These are phyloP conservation scores for Gymnorhina tibicen DNA, from an alignment of 2,113 vertebrate species.

Conservation along the genomic window DNA sequence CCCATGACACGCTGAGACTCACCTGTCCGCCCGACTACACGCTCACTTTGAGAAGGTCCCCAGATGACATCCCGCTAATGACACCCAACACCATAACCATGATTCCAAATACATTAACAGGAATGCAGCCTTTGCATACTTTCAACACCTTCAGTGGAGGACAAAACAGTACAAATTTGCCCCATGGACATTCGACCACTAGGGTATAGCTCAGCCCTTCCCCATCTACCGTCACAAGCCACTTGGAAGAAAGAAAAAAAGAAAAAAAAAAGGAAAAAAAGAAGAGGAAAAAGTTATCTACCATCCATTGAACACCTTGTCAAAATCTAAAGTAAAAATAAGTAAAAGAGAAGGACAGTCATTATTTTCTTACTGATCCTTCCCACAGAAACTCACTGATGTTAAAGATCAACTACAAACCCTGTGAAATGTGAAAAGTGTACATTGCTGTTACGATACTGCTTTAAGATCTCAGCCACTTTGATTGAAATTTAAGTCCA, in stretches of 20 bases:
- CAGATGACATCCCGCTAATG: conserved; percentile 92
- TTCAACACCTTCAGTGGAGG: conserved; percentile 90
- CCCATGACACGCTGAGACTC: conserved; percentile 84
- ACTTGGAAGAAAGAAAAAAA: conserved; percentile 29
- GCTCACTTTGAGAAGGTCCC: conserved; percentile 89
- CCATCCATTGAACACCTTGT: conserved; percentile 58
- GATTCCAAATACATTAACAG: conserved; percentile 90
- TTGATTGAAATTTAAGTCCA: conserved; percentile 36
- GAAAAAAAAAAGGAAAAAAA: neutral
- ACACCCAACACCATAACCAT: conserved; percentile 93
- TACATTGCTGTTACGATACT: conserved; percentile 73
- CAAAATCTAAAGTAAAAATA: conserved; percentile 47
- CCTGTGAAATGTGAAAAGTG: conserved; percentile 86
- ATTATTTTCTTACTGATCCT: conserved; percentile 78
- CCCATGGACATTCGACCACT: conserved; percentile 94
- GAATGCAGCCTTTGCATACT: conserved; percentile 91
- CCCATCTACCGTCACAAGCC: neutral
- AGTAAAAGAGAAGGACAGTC: conserved; percentile 61
- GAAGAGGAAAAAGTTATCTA: neutral
- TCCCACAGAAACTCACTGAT: conserved; percentile 57
- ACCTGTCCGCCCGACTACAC: conserved; percentile 92
- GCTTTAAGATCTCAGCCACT: conserved; percentile 71
- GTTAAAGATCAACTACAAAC: conserved; percentile 67
- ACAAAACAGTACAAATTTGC: conserved; percentile 93
- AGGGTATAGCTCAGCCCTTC: conserved; percentile 84